Conservation (phyloP, 2,888 invertebrate species). For the Lymantria dispar region DNA sequence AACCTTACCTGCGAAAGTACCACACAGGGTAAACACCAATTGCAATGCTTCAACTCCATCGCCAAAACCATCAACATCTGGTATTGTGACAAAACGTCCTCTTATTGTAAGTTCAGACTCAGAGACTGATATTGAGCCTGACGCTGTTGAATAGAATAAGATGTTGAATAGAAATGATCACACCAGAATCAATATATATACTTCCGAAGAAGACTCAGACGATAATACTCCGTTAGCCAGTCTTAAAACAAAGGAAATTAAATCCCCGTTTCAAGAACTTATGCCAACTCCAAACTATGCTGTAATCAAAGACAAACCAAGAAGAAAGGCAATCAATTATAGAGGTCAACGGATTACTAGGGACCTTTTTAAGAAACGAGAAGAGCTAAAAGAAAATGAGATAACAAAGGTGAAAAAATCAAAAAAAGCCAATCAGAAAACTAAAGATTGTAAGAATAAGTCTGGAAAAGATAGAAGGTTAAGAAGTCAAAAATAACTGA, state of each 20-base stretch:
- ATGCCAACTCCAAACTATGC: no score
- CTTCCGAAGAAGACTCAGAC: slow-evolving; percentile 1
- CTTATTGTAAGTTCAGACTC: slow-evolving; percentile 2
- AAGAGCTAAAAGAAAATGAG: neutral
- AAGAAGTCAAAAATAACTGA: no score
- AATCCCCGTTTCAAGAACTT: no score
- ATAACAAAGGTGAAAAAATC: neutral
- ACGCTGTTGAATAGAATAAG: no score
- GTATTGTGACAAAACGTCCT: slow-evolving; percentile 2
- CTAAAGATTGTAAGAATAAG: neutral
- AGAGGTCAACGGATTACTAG: no score
- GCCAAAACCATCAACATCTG: slow-evolving; percentile 1
- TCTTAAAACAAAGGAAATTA: slow-evolving; percentile 5
- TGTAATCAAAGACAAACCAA: no score
- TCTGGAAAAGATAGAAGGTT: neutral
- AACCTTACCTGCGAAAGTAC: neutral
- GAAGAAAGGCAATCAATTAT: no score
- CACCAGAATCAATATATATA: slow-evolving; percentile 2
- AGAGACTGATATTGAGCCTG: neutral
- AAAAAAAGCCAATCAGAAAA: neutral
- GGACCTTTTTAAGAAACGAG: slow-evolving; percentile 3
- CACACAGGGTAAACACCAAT: neutral
- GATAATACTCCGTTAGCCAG: slow-evolving; percentile 2
- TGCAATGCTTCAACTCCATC: slow-evolving; percentile 2
- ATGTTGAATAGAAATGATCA: slow-evolving; percentile 1